A percentile compares a stretch with the other conserved stretches of the same genome.
phyloP scores from a whole-genome alignment of 2,113 vertebrate genomes.

The Mesitornis unicolor region DNA sequence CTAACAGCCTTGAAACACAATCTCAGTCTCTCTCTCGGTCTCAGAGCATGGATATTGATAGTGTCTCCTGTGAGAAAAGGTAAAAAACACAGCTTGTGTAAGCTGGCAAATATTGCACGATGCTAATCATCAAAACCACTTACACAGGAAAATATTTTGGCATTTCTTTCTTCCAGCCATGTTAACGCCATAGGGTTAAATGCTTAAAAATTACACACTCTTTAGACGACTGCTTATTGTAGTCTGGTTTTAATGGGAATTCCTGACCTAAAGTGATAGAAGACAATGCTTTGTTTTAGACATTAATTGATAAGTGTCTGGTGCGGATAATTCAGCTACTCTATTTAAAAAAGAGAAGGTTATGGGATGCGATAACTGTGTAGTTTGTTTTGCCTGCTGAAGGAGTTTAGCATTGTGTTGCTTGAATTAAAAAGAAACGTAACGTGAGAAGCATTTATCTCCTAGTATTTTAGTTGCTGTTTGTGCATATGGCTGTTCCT shows the following conservation, averaged over 20 bases:
- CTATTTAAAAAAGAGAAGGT: neutral
- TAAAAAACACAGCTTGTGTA: conserved; percentile 46
- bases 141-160: neutral
- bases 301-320: neutral
- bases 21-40: conserved; percentile 97
- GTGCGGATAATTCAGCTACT: neutral
- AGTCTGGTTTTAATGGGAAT: neutral
- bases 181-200: neutral
- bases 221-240: neutral
- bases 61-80: conserved; percentile 98
- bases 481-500: neutral
- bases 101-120: neutral
- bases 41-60: conserved; percentile 99
- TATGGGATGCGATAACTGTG: neutral
- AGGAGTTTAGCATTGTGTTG: neutral
- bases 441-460: neutral
- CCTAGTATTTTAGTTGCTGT: neutral
- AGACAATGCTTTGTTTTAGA: neutral
- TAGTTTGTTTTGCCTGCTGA: neutral
- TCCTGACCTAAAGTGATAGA: neutral
- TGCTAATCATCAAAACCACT: neutral
- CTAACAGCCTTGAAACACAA: conserved; percentile 97
- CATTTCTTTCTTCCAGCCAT: neutral
- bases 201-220: neutral
- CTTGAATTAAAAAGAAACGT: neutral